These are phyloP conservation scores for Notiomystis cincta DNA, from an alignment of 2,113 vertebrate genomes.

Conservation along the genomic window DNA sequence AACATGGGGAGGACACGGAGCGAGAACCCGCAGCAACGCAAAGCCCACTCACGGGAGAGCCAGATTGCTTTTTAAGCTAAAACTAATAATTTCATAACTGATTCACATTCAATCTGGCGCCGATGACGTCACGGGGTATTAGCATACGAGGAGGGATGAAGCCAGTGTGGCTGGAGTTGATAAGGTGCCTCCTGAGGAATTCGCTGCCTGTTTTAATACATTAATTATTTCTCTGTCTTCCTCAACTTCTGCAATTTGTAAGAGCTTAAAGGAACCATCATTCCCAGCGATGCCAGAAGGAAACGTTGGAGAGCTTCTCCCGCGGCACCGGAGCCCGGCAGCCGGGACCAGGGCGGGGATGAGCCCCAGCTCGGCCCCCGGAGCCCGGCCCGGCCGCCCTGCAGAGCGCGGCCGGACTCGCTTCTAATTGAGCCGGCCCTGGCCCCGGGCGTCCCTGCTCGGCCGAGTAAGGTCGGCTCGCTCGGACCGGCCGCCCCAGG, in stretches of 20 bases:
- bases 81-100: conserved; percentile 69
- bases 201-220: conserved; percentile 75
- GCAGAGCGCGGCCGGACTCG: not conserved
- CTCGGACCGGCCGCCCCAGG: not conserved
- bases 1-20: not conserved
- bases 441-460: not conserved
- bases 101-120: conserved; percentile 57
- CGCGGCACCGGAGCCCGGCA: not conserved
- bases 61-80: conserved; percentile 45
- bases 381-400: not conserved
- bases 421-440: not conserved
- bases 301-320: not conserved
- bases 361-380: not conserved
- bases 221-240: conserved; percentile 77
- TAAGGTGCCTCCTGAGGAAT: conserved; percentile 78
- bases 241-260: conserved; percentile 55
- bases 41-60: not conserved
- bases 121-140: conserved; percentile 75
- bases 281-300: not conserved
- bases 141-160: conserved; percentile 72
- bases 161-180: conserved; percentile 72
- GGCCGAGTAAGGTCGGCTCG: not conserved
- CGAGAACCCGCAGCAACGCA: not conserved
- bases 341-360: not conserved
- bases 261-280: conserved; percentile 55